Percentiles rank a stretch among this genome's conserved stretches.
phyloP scores from a whole-genome alignment of 2,797 vertebrate genomes.

The Halcyon badia region DNA sequence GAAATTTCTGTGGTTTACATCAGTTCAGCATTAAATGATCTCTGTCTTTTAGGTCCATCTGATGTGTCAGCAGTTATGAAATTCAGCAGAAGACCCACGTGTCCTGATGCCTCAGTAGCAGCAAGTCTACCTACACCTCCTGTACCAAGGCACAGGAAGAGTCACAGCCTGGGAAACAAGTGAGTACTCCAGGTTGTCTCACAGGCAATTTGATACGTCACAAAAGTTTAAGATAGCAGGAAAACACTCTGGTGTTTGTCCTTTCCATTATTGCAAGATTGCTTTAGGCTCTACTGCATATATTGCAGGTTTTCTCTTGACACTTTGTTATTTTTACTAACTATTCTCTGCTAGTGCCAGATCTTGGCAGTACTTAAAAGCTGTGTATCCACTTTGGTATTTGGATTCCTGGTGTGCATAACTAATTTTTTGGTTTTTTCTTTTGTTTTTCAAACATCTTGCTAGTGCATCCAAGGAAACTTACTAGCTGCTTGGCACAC shows the following conservation, averaged over 20 bases:
- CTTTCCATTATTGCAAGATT: not conserved
- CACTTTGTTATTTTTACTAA: not conserved
- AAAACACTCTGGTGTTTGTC: not conserved
- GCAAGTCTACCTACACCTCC: conserved; percentile 89
- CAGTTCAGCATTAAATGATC: conserved; percentile 3
- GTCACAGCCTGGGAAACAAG: conserved; percentile 97
- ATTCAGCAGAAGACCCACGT: conserved; percentile 92
- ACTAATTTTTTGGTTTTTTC: not conserved
- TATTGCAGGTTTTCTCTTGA: not conserved
- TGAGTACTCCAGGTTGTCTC: conserved; percentile 75
- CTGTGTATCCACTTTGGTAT: not conserved
- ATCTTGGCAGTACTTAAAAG: not conserved
- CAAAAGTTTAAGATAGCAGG: not conserved
- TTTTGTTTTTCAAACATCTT: not conserved
- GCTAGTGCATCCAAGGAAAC: not conserved
- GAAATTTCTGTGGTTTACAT: not conserved
- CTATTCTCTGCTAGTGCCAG: not conserved
- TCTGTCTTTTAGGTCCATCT: conserved; percentile 86
- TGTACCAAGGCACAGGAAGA: conserved; percentile 94
- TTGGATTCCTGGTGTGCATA: not conserved
- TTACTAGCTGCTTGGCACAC: not conserved
- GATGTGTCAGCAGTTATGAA: conserved; percentile 84
- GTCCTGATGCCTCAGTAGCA: conserved; percentile 92
- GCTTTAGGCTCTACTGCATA: not conserved
- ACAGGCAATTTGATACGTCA: not conserved